Evolutionary conservation across 2,113 vertebrate genomes (phyloP).

Genomic region (Boulengeromyrus knoepffleri): DNA sequence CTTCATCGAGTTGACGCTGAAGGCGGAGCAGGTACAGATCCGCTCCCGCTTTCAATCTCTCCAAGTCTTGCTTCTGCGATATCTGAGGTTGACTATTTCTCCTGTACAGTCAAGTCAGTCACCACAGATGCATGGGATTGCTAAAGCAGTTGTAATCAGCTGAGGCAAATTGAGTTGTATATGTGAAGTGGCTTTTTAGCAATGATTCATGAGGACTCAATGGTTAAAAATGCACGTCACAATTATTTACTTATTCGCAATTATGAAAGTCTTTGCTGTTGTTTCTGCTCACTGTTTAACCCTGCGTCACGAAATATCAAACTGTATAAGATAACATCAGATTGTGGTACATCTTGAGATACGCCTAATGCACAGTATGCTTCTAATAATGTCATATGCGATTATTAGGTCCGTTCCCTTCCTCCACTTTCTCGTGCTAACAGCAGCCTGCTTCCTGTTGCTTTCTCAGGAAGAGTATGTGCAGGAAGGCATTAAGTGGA

Average conservation of each 20-base stretch:
- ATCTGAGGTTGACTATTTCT: not conserved
- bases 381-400: not conserved
- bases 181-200: not conserved
- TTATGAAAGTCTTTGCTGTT: not conserved
- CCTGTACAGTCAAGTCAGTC: not conserved
- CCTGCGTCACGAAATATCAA: not conserved
- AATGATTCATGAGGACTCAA: not conserved
- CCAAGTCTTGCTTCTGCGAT: not conserved
- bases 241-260: not conserved
- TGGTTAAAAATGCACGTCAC: not conserved
- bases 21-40: constrained; percentile 84
- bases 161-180: not conserved
- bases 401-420: not conserved
- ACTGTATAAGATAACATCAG: not conserved
- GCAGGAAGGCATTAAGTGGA: constrained; percentile 95
- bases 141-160: not conserved
- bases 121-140: not conserved
- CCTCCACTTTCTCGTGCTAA: not conserved
- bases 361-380: not conserved
- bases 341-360: not conserved
- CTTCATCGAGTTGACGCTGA: constrained; percentile 94
- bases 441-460: rapidly evolving
- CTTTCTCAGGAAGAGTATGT: constrained; percentile 85
- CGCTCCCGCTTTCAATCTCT: not conserved
- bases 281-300: not conserved